Evolutionary conservation across 1,140 invertebrate genomes (phyloP), one percentile per base, ranked within the genome.

Genomic region (Stratiolaelaps scimitus): DNA sequence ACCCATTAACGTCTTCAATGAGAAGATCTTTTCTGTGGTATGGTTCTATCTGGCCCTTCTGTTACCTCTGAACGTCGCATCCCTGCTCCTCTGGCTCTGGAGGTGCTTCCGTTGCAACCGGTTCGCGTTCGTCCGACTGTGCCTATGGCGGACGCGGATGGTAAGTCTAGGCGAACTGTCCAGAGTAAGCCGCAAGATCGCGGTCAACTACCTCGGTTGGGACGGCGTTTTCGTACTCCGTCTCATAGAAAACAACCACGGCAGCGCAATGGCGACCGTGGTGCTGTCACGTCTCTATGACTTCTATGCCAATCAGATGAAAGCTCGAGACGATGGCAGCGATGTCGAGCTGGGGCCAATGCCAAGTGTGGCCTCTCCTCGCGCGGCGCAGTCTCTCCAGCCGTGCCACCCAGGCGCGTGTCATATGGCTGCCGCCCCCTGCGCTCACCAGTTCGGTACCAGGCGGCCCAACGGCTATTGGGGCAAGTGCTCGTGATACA

Each of bases 1-100:
- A 66, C 79, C 79, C 28, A 80, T 80, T 70, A 80, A 80, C 69
- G 73, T 80, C 30, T 80, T 80, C 73, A 80, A 80, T 71, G 79
- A 80, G 71, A 80, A 80, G 70, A 79, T 80, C 67, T 80, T 79
- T 67, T 73, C 74, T 4, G 73, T 77, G 64, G 72, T 77, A 44
- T 77, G 76, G 76, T 77, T 77, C 67, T 77, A 75, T 70, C 71
- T 76, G 46, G 76, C 74, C 15, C 68, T 76, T 64, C 67, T 76
- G 17, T 69, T 76, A 43, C 75, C 75, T 13, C 70, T 76, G 30
- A 76, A 77, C 65, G 69, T 73, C 43, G 69, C 74, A 66, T 72
- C 71, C 45, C 70, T 77, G 46, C 64, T 74, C 7, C 70, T 73
- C 23, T 78, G 76, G 76, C 66, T 76, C 46, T 78, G 78, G 71